Base-by-base conservation (phyloP, 2,888 invertebrate species). In the Charanyca ferruginea region DNA sequence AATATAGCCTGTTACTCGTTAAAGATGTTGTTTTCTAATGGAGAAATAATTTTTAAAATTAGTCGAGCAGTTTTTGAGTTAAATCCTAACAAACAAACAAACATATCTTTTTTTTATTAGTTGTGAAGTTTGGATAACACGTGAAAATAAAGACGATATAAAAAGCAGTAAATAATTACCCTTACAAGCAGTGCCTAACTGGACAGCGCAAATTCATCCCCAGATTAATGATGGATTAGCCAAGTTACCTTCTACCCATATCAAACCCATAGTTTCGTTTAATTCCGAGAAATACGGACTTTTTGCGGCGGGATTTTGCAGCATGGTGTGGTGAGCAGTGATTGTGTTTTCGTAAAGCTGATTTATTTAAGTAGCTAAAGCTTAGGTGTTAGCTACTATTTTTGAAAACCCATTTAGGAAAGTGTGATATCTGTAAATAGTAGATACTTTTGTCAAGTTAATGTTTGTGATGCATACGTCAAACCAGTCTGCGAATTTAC, bases 211-310 rank as follows among this genome's bases (percentile, higher is more conserved):
- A 60, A 65, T 70, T 65, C 61, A 65, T 57, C 28, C 61, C 66
- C 47, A 71, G 64, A 70, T 79, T 71, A 64, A 78, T 79, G 62
- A 71, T 65, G 23, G 77, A 79, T 76, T 79, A 66, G 57, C 32
- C 52, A 42, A 64, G 54, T 35, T 79, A 65, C 75, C 65, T 58
- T 68, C 22, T 66, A 77, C 76, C 76, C 76, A 55, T 62, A 65
- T 79, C 70, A 77, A 66, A 48, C 16, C 11, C 57, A 54, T 69
- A 69, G 63, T 52, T 79, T 42, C 41, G 44, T 28, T 28, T 54
- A 42, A 58, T 60, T 57, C 38, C 18, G 32, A 61, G 57, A 47
- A 51, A 22, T 53, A 48, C 25, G 20, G 9, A 35, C 11, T 51
- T 54, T 63, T 69, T 54, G 54, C 44, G 44, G 22, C 6, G n/a